These are phyloP conservation scores for Aurelia aurita DNA, from an alignment of 30 jellyfish, hydroid and myxozoan species.

Conservation along the genomic window DNA sequence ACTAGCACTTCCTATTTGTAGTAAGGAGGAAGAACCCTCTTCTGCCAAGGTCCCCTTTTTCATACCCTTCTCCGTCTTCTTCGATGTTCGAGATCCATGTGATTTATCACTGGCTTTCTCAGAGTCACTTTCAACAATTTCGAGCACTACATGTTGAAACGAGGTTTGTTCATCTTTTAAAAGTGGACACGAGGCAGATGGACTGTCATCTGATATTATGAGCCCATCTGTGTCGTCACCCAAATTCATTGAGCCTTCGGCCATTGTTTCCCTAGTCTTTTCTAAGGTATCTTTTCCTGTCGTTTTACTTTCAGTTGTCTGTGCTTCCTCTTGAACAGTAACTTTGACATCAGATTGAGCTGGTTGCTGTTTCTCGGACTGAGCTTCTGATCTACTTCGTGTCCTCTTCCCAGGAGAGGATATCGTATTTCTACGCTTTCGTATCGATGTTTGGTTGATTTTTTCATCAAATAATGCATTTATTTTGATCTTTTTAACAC, in stretches of 20 bases:
- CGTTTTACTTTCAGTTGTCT: neutral
- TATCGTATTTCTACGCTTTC: neutral
- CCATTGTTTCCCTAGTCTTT: neutral
- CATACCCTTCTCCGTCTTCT: neutral
- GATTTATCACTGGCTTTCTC: neutral
- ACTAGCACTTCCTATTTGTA: neutral
- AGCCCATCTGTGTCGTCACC: conserved; percentile 10
- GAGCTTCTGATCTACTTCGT: neutral
- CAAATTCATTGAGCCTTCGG: neutral
- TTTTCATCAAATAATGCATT: conserved; percentile 3
- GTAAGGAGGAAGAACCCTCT: neutral
- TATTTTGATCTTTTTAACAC: conserved; percentile 27
- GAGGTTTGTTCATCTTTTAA: conserved; percentile 15
- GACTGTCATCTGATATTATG: neutral
- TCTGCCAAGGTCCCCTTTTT: conserved; percentile 5
- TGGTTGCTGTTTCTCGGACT: neutral
- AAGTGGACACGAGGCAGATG: conserved; percentile 22
- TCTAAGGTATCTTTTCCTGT: neutral
- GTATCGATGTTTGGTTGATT: neutral
- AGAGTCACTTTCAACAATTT: conserved; percentile 34
- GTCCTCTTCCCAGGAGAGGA: neutral
- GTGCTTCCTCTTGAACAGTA: neutral
- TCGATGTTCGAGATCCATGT: neutral
- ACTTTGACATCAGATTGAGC: neutral
- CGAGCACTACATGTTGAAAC: conserved; percentile 47